These are phyloP conservation scores for Polypterus bichir DNA, from an alignment of 2,113 vertebrate species.

Conservation along the genomic window DNA sequence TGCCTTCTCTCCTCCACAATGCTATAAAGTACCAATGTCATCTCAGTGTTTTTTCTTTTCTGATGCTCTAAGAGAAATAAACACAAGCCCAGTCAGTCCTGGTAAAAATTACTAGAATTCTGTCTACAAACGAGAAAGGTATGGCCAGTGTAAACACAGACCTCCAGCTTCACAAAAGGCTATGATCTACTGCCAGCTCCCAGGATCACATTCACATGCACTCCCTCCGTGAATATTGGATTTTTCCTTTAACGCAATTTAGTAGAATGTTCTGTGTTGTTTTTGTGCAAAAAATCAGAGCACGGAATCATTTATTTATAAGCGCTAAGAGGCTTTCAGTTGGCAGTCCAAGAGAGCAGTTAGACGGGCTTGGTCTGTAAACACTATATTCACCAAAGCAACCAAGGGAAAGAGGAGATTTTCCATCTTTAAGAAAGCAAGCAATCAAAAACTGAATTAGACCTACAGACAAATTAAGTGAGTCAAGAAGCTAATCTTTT, in stretches of 20 bases:
- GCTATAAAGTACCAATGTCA: slow-evolving; percentile 3
- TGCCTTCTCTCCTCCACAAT: slow-evolving; percentile 7
- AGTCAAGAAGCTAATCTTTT: too few relatives aligned
- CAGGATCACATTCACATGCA: slow-evolving; percentile 13
- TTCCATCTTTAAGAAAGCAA: too few relatives aligned
- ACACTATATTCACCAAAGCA: too few relatives aligned
- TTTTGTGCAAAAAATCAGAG: too few relatives aligned
- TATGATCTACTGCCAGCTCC: slow-evolving; percentile 17
- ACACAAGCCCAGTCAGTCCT: slow-evolving; percentile 8
- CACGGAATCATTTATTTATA: too few relatives aligned
- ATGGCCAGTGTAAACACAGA: slow-evolving; percentile 16
- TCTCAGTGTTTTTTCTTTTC: neutral
- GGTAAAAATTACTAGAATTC: slow-evolving; percentile 7
- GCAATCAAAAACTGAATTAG: too few relatives aligned
- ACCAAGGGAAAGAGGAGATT: too few relatives aligned
- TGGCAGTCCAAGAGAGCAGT: too few relatives aligned
- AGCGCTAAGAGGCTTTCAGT: too few relatives aligned
- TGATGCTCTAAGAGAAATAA: slow-evolving; percentile 14
- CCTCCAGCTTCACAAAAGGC: slow-evolving; percentile 10
- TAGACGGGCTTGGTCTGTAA: too few relatives aligned
- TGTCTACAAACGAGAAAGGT: slow-evolving; percentile 6
- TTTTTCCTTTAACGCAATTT: slow-evolving; percentile 5
- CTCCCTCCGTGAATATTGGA: slow-evolving; percentile 11
- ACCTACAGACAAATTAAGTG: too few relatives aligned
- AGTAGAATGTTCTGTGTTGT: neutral